Evolutionary conservation across 2,888 invertebrate genomes (phyloP), one percentile per base, ranked within the genome.

Genomic region (Chaitophorus viminalis): DNA sequence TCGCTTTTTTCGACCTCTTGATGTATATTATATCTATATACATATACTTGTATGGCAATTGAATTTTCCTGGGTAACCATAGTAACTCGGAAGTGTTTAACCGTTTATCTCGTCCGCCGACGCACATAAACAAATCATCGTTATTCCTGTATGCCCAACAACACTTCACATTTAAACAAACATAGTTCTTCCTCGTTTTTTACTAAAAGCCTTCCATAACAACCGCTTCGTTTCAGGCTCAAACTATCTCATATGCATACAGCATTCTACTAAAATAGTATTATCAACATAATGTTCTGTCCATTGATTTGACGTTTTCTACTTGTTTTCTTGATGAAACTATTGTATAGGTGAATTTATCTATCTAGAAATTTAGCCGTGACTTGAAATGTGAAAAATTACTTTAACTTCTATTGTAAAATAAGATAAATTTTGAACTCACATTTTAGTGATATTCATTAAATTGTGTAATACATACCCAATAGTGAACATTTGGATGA

Each of bases 171-270:
- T 77, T 77, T 68, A 76, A 85, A 18, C 21, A 52, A 77, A 82
- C 18, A 77, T n/a, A 25, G 21, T 85, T 65, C 18, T 77, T 68
- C 68, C 33, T 46, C 75, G 11, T 70, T 78, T n/a, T 85, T 85
- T 85, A 68, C 77, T 85, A 77, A 77, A 85, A 85, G 65, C 52
- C 33, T 78, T 46, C 31, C 6, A 25, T 65, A 65, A 76, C 36
- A 84, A 75, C 65, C 39, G 31, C 54, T 90, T 90, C 78, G 92
- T 92, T 75, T 91, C 91, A 76, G 89, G 60, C 25, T 60, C 60
- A 25, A 29, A 68, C n/a, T 25, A 29, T 11, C 6, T 68, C 11
- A 11, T 68, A 11, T 8, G 11, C 29, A 11, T 29, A 68, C n/a
- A n/a, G n/a, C n/a, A n/a, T n/a, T n/a, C 9, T 8, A 29, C n/a